Evolutionary conservation across 2,888 invertebrate species (phyloP), one percentile per base, ranked within the genome.

Genomic region (Tiliacea aurago): DNA sequence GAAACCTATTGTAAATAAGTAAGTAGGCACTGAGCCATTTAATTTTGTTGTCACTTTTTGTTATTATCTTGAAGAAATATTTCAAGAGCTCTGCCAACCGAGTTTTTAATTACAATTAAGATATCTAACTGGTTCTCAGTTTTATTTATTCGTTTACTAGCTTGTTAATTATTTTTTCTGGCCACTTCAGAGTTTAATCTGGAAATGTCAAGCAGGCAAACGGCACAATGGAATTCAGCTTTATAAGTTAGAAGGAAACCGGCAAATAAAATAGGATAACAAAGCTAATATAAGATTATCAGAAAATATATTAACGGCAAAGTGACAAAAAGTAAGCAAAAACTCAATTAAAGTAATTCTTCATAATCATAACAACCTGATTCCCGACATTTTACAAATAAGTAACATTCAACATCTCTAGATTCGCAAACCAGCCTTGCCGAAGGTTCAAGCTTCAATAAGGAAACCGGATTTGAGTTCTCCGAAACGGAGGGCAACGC

Each of bases 391-490:
- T 66, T 73, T 83, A 80, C 47, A 73, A 83, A 78, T 73, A 78
- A 73, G 83, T 78, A 68, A 78, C 80, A 71, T 62, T 69, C 58
- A 65, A 65, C 59, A 20, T 69, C 45, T 83, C 20, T 59, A 67
- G 56, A 69, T 77, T 68, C 66, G 43, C 81, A 59, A 76, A 59
- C 81, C 71, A 84, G 65, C 81, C 66, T 69, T 68, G 65, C 64
- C 84, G 56, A 80, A 70, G 80, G 76, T 68, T 71, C 76, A 53
- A 80, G 80, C 76, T 84, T 75, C 80, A 84, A 81, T 81, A 83
- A 81, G 75, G 70, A 84, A 83, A 81, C 81, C 81, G 84, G 84
- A 79, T 81, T 84, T 51, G 33, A 51, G 55, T 84, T 84, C 81
- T 84, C 84, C 76, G 76, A 81, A 81, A 56, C 76, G 84, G 74